phyloP scores from a whole-genome alignment of 2,113 vertebrate genomes.

The Protobothrops flavoviridis region DNA sequence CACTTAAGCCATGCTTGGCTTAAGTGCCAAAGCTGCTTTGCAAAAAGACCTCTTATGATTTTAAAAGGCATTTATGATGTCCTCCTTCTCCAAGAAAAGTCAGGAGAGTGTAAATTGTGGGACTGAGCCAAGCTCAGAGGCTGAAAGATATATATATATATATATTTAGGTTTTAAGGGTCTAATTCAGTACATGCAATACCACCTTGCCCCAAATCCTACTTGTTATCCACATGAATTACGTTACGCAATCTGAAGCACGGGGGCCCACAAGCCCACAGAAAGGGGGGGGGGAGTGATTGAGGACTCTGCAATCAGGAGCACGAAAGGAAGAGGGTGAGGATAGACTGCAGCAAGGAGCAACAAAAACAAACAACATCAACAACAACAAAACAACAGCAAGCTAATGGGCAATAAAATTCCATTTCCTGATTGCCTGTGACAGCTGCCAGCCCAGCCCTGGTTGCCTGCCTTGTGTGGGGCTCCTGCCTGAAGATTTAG shows the following conservation, averaged over 20 bases:
- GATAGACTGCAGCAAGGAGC: neutral
- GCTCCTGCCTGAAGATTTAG: neutral
- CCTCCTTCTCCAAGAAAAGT: neutral
- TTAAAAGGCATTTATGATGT: neutral
- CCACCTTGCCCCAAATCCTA: neutral
- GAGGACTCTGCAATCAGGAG: neutral
- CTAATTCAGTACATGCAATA: neutral
- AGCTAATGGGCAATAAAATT: neutral
- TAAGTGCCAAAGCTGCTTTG: neutral
- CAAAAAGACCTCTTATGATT: neutral
- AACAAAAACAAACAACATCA: neutral
- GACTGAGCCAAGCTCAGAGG: neutral
- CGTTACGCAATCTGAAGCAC: neutral
- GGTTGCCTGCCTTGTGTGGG: neutral
- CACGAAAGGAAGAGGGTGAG: neutral
- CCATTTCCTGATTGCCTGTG: neutral
- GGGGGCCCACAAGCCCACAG: neutral
- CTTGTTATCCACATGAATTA: neutral
- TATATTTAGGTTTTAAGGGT: neutral
- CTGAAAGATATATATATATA: neutral
- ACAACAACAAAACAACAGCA: neutral
- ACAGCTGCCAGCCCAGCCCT: neutral
- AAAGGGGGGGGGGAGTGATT: no score
- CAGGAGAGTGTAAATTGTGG: no score
- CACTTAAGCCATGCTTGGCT: neutral